Percentiles rank a stretch among this genome's conserved stretches.
Evolutionary conservation across 2,113 vertebrate genomes (phyloP).

Genomic region (Muscicapa adusta): DNA sequence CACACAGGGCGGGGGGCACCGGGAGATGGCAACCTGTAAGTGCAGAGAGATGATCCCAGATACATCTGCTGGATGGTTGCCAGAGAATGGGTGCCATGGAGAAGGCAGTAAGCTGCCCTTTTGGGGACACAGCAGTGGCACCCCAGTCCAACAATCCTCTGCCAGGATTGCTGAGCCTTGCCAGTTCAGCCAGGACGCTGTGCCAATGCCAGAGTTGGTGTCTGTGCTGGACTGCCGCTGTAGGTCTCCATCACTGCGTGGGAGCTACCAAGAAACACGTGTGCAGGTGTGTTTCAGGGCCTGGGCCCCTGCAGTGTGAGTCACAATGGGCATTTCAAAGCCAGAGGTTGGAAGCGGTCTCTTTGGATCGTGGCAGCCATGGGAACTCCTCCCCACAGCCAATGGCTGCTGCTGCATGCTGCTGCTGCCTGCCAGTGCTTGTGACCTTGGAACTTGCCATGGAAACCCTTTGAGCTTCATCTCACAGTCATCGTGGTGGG

Average conservation of each 20-base stretch:
- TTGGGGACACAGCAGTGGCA: neutral
- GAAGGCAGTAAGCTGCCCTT: neutral
- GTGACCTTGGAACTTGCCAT: neutral
- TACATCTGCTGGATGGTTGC: neutral
- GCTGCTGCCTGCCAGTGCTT: neutral
- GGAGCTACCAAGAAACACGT: neutral
- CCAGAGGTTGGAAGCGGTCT: neutral
- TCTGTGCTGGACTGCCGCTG: neutral
- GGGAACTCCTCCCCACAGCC: neutral
- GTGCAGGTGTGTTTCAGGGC: neutral
- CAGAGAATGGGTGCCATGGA: neutral
- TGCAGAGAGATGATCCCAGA: neutral
- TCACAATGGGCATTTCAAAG: neutral
- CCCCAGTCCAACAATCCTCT: neutral
- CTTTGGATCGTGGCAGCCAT: neutral
- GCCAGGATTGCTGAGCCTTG: neutral
- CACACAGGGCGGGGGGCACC: rapidly evolving
- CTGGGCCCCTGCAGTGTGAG: neutral
- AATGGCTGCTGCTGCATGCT: neutral
- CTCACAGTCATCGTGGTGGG: neutral
- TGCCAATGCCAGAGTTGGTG: neutral
- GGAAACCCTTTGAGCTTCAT: neutral
- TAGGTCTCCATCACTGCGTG: neutral
- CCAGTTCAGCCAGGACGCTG: rapidly evolving
- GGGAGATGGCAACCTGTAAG: neutral